A percentile compares a stretch with the other conserved stretches of the same genome.
Conservation (phyloP, 1,140 invertebrate genomes). For the Drusus annulatus region DNA sequence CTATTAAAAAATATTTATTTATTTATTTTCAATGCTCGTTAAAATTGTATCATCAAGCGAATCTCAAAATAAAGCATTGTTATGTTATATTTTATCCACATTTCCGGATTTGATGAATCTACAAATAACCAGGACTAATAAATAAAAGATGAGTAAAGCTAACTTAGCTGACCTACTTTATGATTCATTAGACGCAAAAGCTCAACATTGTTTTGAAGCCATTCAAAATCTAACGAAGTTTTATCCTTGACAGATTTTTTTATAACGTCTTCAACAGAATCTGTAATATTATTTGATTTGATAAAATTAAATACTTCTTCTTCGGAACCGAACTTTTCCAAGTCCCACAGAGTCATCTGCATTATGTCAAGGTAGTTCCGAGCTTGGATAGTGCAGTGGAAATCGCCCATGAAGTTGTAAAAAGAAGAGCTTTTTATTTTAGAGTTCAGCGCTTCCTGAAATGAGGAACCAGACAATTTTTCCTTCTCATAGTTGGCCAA, state of each 20-base stretch:
- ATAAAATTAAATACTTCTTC: slow-evolving; percentile 64
- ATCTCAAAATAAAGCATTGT: no score
- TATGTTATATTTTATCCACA: no score
- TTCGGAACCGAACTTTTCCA: slow-evolving; percentile 64
- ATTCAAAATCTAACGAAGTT: slow-evolving; percentile 61
- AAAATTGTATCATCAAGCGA: no score
- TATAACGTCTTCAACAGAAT: slow-evolving; percentile 63
- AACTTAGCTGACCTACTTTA: slow-evolving; percentile 59
- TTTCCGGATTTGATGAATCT: no score
- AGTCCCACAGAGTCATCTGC: slow-evolving; percentile 65
- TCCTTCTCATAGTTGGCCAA: slow-evolving; percentile 4
- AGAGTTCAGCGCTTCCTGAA: slow-evolving; percentile 62
- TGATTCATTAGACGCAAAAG: slow-evolving; percentile 63
- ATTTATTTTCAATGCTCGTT: no score
- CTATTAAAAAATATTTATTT: background rate
- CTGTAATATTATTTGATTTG: slow-evolving; percentile 63
- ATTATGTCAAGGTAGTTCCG: slow-evolving; percentile 65
- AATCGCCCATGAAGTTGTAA: slow-evolving; percentile 62
- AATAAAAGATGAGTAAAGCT: background rate
- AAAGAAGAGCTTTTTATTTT: slow-evolving; percentile 65
- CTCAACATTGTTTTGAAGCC: slow-evolving; percentile 61
- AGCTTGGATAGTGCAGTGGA: slow-evolving; percentile 61
- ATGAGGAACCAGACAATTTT: slow-evolving; percentile 42
- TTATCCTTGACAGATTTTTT: slow-evolving; percentile 61
- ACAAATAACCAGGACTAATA: no score